Conservation (phyloP, 2,113 vertebrate genomes). For the Poeciliopsis retropinna region DNA sequence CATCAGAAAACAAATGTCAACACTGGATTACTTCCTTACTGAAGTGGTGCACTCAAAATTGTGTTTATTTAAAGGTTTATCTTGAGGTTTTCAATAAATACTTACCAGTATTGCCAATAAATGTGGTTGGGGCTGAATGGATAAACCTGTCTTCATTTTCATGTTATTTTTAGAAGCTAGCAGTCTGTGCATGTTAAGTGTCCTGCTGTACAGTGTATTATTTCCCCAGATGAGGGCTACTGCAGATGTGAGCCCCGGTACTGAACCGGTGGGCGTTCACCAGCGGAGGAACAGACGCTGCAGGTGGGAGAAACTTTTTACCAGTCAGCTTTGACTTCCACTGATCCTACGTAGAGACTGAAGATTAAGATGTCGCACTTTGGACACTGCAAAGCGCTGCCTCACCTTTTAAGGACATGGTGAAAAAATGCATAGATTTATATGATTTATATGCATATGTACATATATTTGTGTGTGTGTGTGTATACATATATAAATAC, state of each 20-base stretch:
- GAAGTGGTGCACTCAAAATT: not conserved
- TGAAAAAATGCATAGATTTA: conserved; percentile 60
- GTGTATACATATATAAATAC: conserved; percentile 61
- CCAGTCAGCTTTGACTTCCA: conserved; percentile 45
- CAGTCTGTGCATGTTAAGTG: conserved; percentile 79
- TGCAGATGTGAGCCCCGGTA: conserved; percentile 51
- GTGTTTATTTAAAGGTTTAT: not conserved
- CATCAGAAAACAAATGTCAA: not conserved
- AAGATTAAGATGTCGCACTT: conserved; percentile 22
- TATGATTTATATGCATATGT: conserved; percentile 5
- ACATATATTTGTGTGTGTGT: conserved; percentile 23
- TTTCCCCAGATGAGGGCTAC: conserved; percentile 68
- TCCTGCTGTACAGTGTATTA: conserved; percentile 79
- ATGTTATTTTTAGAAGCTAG: conserved; percentile 46
- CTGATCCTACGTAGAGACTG: not conserved
- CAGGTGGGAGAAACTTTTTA: conserved; percentile 51
- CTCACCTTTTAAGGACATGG: conserved; percentile 63
- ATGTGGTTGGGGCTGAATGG: not conserved
- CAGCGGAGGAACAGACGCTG: conserved; percentile 32
- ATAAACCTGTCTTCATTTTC: conserved; percentile 9
- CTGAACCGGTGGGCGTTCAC: conserved; percentile 52
- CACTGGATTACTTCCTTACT: not conserved
- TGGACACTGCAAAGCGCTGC: conserved; percentile 38
- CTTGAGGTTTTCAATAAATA: not conserved
- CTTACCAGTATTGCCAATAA: not conserved